Conservation (phyloP, 2,888 invertebrate species). For the Sepioteuthis lessoniana region DNA sequence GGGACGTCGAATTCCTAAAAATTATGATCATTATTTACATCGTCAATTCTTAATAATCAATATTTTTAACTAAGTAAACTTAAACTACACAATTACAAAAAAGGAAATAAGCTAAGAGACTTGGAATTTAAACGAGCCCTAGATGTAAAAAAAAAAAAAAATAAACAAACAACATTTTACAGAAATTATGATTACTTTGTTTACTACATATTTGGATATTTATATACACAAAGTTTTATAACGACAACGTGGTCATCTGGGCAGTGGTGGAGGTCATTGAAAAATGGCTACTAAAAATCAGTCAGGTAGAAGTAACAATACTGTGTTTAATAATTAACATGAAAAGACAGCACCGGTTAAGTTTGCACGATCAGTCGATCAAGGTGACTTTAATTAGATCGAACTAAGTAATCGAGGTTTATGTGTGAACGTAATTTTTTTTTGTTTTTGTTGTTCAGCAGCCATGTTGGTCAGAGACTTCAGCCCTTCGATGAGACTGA, state of each 20-base stretch:
- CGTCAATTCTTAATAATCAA: no score
- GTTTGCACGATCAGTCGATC: neutral
- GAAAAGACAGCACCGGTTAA: neutral
- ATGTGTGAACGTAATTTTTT: neutral
- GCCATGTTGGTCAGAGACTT: neutral
- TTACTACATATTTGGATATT: no score
- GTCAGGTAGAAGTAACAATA: neutral
- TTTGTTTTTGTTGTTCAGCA: neutral
- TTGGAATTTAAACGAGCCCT: no score
- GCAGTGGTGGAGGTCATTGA: neutral
- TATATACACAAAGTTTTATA: neutral
- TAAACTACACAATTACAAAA: no score
- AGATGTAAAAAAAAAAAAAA: no score
- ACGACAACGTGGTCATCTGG: slow-evolving; percentile 33
- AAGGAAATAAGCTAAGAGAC: no score
- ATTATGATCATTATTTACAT: no score
- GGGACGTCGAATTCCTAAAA: no score
- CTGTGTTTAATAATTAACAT: neutral
- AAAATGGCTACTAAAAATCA: neutral
- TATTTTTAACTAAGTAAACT: no score
- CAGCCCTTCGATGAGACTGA: neutral
- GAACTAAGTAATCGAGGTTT: neutral
- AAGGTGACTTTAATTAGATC: slow-evolving; percentile 16
- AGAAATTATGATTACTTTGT: no score
- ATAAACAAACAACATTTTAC: no score